Base-by-base conservation (phyloP, 92 coral and sea anemone genomes). In the Palythoa grandis region DNA sequence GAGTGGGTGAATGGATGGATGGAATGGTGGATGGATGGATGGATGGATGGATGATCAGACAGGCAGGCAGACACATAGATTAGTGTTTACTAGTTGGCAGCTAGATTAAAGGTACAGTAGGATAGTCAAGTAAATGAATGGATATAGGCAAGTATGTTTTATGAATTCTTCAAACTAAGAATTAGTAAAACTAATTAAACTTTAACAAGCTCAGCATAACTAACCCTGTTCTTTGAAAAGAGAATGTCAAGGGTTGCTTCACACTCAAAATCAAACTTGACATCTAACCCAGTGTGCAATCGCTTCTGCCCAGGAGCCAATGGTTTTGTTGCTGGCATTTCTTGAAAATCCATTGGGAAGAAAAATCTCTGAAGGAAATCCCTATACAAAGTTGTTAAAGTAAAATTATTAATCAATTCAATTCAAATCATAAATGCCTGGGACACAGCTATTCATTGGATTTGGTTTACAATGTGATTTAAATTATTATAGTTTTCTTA, bases 321-420 rank as follows among this genome's bases (percentile, higher is more conserved):
- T 5, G 98, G 98, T 79, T 95, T 97, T 58, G 97, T 97, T 85
- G 90, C 96, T 23, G 88, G 82, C 91, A 95, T 92, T 82, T 95
- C 99, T 88, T 97, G 99, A 60, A 95, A 97, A 85, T 97, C 99
- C 91, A 95, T 82, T 20, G 99, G 99, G 82, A 82, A 97, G 91
- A 97, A 97, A 78, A 97, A 95, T 80, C 88, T 93, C 86, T 97
- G 99, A 13, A 97, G 92, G 11, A 94, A 95, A 83, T 93, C 94
- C 78, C 99, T 97, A 47, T 15, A 39, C 40, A 82, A 58, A 76
- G 24, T 52, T 14, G 35, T 47, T 38, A 48, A 71, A 65, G 16
- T 25, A 35, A 20, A 61, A 50, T 52, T 48, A 17, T 70, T 23
- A 67, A 66, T 13, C 3, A 83, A 2, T 17, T 50, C 29, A 12